These are phyloP conservation scores for Therioaphis trifolii DNA, from an alignment of 2,888 invertebrate genomes.

Conservation along the genomic window DNA sequence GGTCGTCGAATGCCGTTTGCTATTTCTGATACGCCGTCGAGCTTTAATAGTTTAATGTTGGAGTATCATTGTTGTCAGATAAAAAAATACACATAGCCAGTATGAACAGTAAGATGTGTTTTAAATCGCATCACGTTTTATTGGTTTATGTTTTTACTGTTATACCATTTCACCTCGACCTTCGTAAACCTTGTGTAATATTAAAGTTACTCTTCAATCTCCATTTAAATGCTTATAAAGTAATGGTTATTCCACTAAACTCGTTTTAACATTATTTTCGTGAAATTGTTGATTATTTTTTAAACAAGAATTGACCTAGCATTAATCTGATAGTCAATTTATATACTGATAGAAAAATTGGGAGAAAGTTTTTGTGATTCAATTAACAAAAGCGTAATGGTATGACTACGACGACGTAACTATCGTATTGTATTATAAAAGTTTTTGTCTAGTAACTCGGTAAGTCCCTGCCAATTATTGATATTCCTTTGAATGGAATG, in stretches of 20 bases:
- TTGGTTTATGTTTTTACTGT: too few species aligned
- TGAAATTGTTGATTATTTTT: background rate
- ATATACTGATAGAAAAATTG: conserved; percentile 2
- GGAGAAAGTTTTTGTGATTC: too few species aligned
- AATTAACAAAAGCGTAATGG: background rate
- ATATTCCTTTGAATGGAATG: background rate
- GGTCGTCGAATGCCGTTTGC: background rate
- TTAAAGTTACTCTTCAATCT: too few species aligned
- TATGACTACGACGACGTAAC: background rate
- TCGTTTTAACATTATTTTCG: conserved; percentile 16
- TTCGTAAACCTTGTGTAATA: too few species aligned
- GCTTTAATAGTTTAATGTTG: background rate
- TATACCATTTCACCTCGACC: too few species aligned
- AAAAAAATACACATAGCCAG: too few species aligned
- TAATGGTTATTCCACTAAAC: background rate
- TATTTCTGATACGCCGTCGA: background rate
- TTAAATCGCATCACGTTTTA: too few species aligned
- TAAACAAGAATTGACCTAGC: background rate
- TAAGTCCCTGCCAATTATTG: background rate
- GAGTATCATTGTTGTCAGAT: too few species aligned
- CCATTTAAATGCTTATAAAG: too few species aligned
- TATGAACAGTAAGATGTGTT: too few species aligned
- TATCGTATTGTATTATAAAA: background rate
- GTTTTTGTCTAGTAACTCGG: background rate
- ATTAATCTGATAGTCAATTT: background rate